Evolutionary conservation across 2,113 vertebrate species (phyloP).

Genomic region (Tapirus terrestris): DNA sequence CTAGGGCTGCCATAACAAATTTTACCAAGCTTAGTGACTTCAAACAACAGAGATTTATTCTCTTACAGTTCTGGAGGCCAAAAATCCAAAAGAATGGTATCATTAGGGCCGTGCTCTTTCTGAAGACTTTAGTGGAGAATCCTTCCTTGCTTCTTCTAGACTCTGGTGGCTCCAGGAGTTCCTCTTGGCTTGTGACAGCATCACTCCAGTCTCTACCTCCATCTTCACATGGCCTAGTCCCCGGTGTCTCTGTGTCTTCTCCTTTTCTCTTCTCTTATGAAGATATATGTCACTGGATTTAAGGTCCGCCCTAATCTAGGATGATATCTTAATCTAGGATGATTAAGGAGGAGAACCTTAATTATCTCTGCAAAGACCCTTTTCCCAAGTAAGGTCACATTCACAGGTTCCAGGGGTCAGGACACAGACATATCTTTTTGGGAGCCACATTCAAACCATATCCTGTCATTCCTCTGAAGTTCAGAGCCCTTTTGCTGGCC

Average conservation of each 20-base stretch:
- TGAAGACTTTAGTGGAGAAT: no score
- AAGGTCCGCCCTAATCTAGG: background rate
- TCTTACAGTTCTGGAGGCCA: background rate
- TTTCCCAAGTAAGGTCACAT: no score
- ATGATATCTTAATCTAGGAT: background rate
- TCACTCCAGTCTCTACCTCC: no score
- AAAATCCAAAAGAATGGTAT: background rate
- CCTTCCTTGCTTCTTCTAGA: no score
- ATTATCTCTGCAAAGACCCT: background rate
- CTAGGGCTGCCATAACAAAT: background rate
- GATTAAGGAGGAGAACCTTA: background rate
- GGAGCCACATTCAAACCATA: background rate
- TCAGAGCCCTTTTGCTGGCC: background rate
- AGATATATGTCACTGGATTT: background rate
- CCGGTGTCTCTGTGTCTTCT: no score
- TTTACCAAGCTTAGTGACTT: background rate
- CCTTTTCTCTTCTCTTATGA: no score
- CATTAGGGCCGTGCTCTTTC: no score
- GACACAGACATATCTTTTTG: background rate
- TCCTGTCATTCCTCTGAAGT: background rate
- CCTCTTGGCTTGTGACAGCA: no score
- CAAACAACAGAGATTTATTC: background rate
- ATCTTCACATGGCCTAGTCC: no score
- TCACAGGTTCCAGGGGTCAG: background rate
- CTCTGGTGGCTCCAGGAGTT: no score